A percentile compares a stretch with the other conserved stretches of the same genome.
These are phyloP conservation scores for Pelvicachromis taeniatus DNA, from an alignment of 2,113 vertebrate species.

Conservation along the genomic window DNA sequence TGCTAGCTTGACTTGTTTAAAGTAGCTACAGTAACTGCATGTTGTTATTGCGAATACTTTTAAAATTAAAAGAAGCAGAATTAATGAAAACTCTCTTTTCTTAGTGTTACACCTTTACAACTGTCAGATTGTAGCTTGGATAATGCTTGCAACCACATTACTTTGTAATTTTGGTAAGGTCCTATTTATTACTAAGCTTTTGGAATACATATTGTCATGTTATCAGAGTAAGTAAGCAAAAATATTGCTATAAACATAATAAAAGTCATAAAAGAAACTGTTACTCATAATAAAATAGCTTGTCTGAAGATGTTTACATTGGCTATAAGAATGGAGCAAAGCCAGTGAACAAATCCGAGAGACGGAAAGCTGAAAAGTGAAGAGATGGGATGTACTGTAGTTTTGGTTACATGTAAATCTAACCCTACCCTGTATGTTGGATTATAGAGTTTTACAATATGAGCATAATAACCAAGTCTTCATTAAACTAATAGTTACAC, in stretches of 20 bases:
- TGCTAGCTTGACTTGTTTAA: background rate
- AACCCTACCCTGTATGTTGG: background rate
- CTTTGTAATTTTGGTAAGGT: background rate
- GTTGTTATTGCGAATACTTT: background rate
- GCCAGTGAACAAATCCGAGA: background rate
- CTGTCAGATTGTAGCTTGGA: background rate
- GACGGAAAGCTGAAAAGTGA: background rate
- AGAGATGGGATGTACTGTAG: background rate
- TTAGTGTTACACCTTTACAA: background rate
- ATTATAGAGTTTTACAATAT: background rate
- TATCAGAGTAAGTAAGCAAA: background rate
- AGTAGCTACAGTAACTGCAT: background rate
- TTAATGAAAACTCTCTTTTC: background rate
- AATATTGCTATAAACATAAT: background rate
- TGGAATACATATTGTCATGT: background rate
- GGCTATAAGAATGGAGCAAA: background rate
- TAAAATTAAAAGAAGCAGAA: background rate
- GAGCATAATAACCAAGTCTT: slow-evolving; percentile 14
- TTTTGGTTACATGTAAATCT: background rate
- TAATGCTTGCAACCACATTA: background rate
- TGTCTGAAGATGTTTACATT: background rate
- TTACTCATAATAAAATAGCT: background rate
- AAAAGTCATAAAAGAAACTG: background rate
- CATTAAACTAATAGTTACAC: slow-evolving; percentile 28
- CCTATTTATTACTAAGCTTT: background rate